phyloP scores from a whole-genome alignment of 2,888 invertebrate species.

The Stratiomys singularior region DNA sequence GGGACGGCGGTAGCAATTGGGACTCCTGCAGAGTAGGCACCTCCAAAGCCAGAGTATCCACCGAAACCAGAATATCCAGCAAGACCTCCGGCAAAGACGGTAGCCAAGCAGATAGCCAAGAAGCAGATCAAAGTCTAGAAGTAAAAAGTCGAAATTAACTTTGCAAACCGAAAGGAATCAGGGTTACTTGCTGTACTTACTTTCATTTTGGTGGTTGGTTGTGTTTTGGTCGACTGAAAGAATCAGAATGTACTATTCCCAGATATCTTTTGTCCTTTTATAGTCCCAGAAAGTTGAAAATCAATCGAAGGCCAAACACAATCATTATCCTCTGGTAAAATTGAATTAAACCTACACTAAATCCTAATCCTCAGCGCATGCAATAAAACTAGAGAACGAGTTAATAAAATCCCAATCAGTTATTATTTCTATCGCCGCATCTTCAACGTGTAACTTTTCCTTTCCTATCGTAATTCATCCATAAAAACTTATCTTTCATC shows the following conservation, averaged over 20 bases:
- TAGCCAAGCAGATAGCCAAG: slow-evolving; percentile 15
- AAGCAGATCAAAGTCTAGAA: slow-evolving; percentile 20
- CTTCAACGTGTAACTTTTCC: too few species aligned
- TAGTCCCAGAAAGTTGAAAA: background rate
- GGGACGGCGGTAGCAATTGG: background rate
- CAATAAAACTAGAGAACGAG: too few species aligned
- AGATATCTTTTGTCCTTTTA: background rate
- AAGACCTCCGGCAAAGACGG: background rate
- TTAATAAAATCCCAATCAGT: too few species aligned
- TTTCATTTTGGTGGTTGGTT: slow-evolving; percentile 21
- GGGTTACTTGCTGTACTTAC: background rate
- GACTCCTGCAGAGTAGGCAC: background rate
- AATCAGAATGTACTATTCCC: background rate
- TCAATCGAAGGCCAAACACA: too few species aligned
- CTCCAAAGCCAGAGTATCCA: slow-evolving; percentile 9
- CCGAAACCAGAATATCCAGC: background rate
- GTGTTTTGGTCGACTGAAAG: background rate
- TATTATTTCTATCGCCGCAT: too few species aligned
- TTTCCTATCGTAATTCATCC: too few species aligned
- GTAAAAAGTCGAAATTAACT: background rate
- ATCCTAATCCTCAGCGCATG: too few species aligned
- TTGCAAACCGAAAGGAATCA: too few species aligned
- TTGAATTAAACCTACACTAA: too few species aligned
- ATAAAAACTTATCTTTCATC: too few species aligned
- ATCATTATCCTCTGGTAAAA: too few species aligned